A percentile compares a stretch with the other conserved stretches of the same genome.
These are phyloP conservation scores for Crossoptilon crossoptilon DNA, from an alignment of 2,797 vertebrate species.

Conservation along the genomic window DNA sequence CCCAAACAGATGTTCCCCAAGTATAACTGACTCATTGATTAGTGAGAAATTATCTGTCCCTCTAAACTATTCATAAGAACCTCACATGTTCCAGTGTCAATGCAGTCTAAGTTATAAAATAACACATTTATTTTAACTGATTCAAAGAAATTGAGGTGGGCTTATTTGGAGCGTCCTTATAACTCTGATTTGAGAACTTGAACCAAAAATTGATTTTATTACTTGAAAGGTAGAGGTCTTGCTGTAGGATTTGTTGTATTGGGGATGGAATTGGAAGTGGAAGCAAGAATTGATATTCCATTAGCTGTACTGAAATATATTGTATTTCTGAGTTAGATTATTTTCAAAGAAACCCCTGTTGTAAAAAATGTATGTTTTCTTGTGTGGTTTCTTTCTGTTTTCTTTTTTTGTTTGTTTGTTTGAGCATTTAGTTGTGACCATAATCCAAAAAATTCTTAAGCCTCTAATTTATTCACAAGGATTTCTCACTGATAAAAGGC, in stretches of 20 bases:
- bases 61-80: not conserved
- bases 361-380: not conserved
- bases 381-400: not conserved
- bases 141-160: not conserved
- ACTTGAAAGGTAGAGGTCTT: not conserved
- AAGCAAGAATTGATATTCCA: not conserved
- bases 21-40: not conserved
- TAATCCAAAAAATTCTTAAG: not conserved
- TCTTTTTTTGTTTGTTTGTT: not conserved
- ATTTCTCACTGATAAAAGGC: not conserved
- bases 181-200: not conserved
- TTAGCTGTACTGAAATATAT: not conserved
- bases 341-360: not conserved
- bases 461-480: not conserved
- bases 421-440: not conserved
- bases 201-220: not conserved
- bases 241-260: not conserved
- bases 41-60: not conserved
- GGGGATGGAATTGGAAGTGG: accelerated
- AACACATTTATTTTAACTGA: not conserved
- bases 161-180: not conserved
- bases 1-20: not conserved
- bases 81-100: not conserved
- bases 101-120: not conserved
- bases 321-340: not conserved